Evolutionary conservation across 2,888 invertebrate genomes (phyloP).

Genomic region (Chelonus formosanus): DNA sequence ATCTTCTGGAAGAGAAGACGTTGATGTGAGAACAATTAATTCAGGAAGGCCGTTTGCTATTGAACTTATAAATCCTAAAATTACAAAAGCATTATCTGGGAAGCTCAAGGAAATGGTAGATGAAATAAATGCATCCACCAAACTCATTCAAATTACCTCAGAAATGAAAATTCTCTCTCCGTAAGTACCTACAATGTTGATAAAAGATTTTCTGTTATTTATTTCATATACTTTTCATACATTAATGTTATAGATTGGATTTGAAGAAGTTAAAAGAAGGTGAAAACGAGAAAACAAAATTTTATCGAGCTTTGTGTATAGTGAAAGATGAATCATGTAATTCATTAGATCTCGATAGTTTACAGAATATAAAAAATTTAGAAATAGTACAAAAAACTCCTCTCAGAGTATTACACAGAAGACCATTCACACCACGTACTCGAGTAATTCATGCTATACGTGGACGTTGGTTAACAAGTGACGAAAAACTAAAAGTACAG

Average conservation of each 20-base stretch:
- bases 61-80: slow-evolving; percentile 78
- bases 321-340: slow-evolving; percentile 63
- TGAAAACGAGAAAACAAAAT: slow-evolving; percentile 88
- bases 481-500: slow-evolving; percentile 45
- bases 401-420: slow-evolving; percentile 86
- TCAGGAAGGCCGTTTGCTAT: slow-evolving; percentile 92
- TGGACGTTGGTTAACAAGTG: slow-evolving; percentile 63
- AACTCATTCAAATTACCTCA: slow-evolving; percentile 69
- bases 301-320: slow-evolving; percentile 83
- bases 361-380: slow-evolving; percentile 69
- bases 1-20: slow-evolving; percentile 95
- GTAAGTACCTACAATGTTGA: slow-evolving; percentile 56
- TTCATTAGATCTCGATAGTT: slow-evolving; percentile 65
- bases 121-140: slow-evolving; percentile 69
- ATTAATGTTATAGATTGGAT: slow-evolving; percentile 69
- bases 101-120: slow-evolving; percentile 70
- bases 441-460: slow-evolving; percentile 74
- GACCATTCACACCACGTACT: slow-evolving; percentile 77
- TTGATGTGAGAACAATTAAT: slow-evolving; percentile 94
- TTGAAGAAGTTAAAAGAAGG: slow-evolving; percentile 80
- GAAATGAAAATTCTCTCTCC: slow-evolving; percentile 74
- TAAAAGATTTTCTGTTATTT: not conserved
- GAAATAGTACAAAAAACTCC: slow-evolving; percentile 85
- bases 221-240: not conserved
- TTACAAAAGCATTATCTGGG: slow-evolving; percentile 66